Evolutionary conservation across 2,888 invertebrate species (phyloP).

Genomic region (Cremastinae sp.): DNA sequence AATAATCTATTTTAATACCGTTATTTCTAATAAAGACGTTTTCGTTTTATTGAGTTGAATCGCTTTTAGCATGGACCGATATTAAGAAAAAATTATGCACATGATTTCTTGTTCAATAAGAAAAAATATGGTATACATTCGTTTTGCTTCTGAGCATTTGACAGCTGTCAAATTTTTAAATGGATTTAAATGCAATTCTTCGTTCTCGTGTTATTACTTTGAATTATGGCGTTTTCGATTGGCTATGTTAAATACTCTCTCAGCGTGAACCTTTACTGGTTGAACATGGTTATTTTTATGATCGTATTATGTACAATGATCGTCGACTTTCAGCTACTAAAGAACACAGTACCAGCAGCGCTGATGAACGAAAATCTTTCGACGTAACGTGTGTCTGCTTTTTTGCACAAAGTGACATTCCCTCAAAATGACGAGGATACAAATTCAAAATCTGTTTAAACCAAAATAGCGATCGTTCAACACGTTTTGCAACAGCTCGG

Average conservation of each 20-base stretch:
- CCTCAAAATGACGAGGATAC: no score
- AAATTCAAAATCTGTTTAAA: no score
- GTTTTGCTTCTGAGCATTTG: background rate
- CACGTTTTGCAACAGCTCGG: background rate
- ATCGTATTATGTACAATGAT: conserved; percentile 41
- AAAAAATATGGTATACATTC: no score
- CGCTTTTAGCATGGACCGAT: no score
- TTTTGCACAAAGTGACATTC: conserved; percentile 7
- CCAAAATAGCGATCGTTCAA: no score
- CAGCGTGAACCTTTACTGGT: conserved; percentile 11
- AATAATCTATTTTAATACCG: no score
- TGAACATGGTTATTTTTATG: conserved; percentile 20
- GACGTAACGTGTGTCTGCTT: conserved; percentile 8
- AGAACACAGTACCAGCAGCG: conserved; percentile 4
- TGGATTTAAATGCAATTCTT: conserved; percentile 34
- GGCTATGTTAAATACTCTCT: conserved; percentile 31
- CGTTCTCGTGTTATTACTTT: conserved; percentile 19
- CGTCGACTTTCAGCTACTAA: conserved; percentile 24
- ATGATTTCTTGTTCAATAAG: background rate
- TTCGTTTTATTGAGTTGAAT: no score
- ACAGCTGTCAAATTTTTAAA: background rate
- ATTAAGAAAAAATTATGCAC: no score
- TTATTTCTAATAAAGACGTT: no score
- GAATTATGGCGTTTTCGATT: conserved; percentile 13
- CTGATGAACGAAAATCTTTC: conserved; percentile 26